Conservation (phyloP, 2,888 invertebrate species). For the Leuctra nigra region DNA sequence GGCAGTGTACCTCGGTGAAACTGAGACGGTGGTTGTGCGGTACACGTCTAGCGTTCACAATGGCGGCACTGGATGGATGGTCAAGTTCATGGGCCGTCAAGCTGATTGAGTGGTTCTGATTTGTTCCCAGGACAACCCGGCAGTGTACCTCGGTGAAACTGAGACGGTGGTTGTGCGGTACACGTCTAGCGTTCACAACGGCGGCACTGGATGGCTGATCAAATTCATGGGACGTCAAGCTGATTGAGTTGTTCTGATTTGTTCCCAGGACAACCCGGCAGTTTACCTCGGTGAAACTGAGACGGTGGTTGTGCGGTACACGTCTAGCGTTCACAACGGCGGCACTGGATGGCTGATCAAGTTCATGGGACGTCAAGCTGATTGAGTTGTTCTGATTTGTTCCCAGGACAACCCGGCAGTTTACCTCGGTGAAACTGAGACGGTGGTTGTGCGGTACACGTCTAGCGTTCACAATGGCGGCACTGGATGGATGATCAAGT, state of each 20-base stretch:
- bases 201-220: constrained; percentile 63
- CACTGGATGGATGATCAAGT: constrained; percentile 56
- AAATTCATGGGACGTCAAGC: constrained; percentile 37
- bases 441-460: constrained; percentile 52
- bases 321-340: constrained; percentile 58
- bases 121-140: constrained; percentile 51
- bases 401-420: constrained; percentile 49
- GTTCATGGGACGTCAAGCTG: constrained; percentile 37
- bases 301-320: constrained; percentile 51
- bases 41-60: constrained; percentile 62
- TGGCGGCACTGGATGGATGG: constrained; percentile 64
- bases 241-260: too few species aligned
- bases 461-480: constrained; percentile 64
- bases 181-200: constrained; percentile 58
- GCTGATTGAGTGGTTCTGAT: too few species aligned
- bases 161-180: constrained; percentile 50
- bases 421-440: constrained; percentile 44
- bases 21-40: constrained; percentile 45
- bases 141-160: constrained; percentile 46
- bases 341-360: constrained; percentile 61
- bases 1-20: constrained; percentile 47
- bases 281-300: constrained; percentile 45
- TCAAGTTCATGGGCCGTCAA: constrained; percentile 38
- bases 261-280: constrained; percentile 50
- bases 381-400: too few species aligned